These are phyloP conservation scores for Gallinago jamesoni DNA, from an alignment of 2,113 vertebrate species.

Conservation along the genomic window DNA sequence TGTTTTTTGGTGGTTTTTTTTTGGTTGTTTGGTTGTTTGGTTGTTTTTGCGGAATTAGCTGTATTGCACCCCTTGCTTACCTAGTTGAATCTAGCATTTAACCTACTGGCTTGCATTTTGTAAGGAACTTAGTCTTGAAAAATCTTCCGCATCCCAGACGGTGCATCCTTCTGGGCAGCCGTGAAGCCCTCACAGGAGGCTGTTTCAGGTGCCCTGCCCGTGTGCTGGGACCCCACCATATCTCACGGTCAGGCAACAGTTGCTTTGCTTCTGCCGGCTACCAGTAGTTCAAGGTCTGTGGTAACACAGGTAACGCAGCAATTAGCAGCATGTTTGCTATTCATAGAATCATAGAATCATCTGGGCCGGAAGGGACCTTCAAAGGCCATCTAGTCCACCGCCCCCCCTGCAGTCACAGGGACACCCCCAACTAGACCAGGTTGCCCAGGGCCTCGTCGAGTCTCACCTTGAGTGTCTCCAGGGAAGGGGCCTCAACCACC, in stretches of 20 bases:
- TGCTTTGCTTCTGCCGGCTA: neutral
- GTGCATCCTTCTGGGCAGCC: rapidly evolving
- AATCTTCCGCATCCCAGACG: rapidly evolving
- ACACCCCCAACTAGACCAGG: no score
- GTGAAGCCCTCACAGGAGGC: rapidly evolving
- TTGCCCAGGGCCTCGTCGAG: no score
- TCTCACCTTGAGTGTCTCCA: no score
- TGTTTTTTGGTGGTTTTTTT: no score
- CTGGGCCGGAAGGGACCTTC: no score
- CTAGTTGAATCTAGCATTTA: neutral
- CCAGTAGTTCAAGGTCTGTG: neutral
- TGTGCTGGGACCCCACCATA: rapidly evolving
- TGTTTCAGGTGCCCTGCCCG: no score
- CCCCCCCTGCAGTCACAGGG: no score
- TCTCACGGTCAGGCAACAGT: rapidly evolving
- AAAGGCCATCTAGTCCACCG: no score
- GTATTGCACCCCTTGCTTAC: neutral
- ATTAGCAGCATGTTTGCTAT: neutral
- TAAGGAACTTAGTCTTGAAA: neutral
- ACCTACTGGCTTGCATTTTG: neutral
- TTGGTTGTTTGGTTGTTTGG: no score
- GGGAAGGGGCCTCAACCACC: no score
- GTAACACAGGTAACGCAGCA: neutral
- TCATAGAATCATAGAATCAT: no score
- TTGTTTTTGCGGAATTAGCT: neutral